Conservation (phyloP, 2,113 vertebrate genomes). For the Silurus asotus region DNA sequence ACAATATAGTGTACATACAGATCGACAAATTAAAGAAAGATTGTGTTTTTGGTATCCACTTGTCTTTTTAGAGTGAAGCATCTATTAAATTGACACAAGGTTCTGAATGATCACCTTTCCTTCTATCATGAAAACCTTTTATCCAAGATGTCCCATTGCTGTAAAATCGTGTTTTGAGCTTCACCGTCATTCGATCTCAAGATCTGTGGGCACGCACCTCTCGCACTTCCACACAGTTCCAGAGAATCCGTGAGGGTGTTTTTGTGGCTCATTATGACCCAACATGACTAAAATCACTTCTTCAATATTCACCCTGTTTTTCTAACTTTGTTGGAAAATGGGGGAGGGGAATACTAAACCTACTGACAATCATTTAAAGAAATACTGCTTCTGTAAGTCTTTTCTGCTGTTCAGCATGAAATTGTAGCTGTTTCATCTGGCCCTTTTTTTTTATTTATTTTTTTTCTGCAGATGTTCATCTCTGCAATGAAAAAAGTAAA, state of each 20-base stretch:
- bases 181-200: background rate
- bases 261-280: background rate
- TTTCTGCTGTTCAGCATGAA: conserved; percentile 4
- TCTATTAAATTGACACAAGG: background rate
- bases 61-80: background rate
- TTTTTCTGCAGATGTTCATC: background rate
- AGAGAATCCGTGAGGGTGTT: background rate
- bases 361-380: conserved; percentile 30
- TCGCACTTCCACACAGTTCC: background rate
- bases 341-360: background rate
- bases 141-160: background rate
- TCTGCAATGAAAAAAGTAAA: background rate
- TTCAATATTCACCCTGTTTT: background rate
- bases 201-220: background rate
- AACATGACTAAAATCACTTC: background rate
- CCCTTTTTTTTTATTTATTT: background rate
- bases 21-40: background rate
- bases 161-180: background rate
- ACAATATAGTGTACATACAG: background rate
- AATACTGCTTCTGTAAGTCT: background rate
- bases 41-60: background rate
- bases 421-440: background rate
- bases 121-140: background rate
- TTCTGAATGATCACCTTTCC: background rate
- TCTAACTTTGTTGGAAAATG: background rate